These are phyloP conservation scores for Caenorhabditis angaria DNA, from an alignment of 2,888 invertebrate genomes.

Conservation along the genomic window DNA sequence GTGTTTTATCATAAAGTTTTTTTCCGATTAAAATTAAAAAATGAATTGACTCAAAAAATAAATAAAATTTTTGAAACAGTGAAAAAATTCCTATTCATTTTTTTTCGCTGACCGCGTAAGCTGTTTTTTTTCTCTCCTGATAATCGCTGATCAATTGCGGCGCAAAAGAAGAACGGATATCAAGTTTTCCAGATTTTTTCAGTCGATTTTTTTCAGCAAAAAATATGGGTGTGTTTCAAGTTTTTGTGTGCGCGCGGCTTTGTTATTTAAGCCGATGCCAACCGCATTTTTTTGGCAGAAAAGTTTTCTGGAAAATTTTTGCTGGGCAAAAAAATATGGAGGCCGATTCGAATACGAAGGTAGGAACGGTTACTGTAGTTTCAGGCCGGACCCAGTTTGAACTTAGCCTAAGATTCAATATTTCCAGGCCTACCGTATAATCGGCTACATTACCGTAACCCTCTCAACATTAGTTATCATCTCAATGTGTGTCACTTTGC, in stretches of 20 bases:
- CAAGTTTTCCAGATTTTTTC: background rate
- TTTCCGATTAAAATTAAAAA: no score
- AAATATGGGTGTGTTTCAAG: slow-evolving; percentile 1
- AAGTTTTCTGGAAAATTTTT: background rate
- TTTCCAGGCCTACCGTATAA: slow-evolving; percentile 47
- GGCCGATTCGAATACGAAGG: slow-evolving; percentile 39
- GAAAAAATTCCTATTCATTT: no score
- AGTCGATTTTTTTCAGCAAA: background rate
- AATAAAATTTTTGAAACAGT: no score
- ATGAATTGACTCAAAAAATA: no score
- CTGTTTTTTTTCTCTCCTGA: no score
- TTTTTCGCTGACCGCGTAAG: no score
- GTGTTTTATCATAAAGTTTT: no score
- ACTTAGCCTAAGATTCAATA: background rate
- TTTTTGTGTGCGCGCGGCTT: background rate
- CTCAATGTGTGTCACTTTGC: slow-evolving; percentile 44
- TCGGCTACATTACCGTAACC: slow-evolving; percentile 45
- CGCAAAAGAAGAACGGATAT: background rate
- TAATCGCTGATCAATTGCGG: background rate
- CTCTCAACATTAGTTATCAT: slow-evolving; percentile 42
- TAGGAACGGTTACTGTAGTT: background rate
- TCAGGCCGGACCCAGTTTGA: background rate
- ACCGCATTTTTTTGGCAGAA: no score
- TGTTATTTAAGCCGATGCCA: no score
- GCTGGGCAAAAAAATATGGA: no score